Percentiles rank a stretch among this genome's conserved stretches.
Conservation (phyloP, 1,140 invertebrate species). For the Aphelenchoides besseyi region DNA sequence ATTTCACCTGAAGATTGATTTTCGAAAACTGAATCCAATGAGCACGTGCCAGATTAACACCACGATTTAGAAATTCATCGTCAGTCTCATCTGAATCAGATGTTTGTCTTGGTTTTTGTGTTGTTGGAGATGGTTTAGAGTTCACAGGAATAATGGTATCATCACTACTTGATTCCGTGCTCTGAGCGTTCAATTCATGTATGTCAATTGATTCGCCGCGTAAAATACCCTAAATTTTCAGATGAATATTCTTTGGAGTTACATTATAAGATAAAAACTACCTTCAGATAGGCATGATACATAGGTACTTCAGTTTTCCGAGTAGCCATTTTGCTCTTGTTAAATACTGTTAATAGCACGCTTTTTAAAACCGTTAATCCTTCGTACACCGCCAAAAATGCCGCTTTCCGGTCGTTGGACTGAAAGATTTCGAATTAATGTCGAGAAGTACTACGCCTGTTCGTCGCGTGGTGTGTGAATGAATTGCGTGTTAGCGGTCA, state of each 20-base stretch:
- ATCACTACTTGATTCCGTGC: background rate
- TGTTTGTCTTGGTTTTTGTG: background rate
- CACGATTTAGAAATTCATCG: background rate
- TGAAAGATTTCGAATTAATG: too few species aligned
- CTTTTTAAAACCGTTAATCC: too few species aligned
- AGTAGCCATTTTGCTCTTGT: too few species aligned
- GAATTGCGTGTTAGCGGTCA: too few species aligned
- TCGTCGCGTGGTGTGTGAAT: too few species aligned
- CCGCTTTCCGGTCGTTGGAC: too few species aligned
- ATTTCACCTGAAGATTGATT: conserved; percentile 51
- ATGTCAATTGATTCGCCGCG: conserved; percentile 11
- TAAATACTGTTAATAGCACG: too few species aligned
- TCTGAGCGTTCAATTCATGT: conserved; percentile 2
- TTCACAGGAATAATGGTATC: background rate
- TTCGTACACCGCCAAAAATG: too few species aligned
- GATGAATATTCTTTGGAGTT: background rate
- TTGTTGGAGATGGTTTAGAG: background rate
- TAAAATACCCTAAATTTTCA: background rate
- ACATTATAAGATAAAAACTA: too few species aligned
- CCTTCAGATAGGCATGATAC: background rate
- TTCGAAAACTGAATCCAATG: conserved; percentile 61
- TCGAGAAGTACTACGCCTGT: too few species aligned
- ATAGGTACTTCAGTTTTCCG: background rate
- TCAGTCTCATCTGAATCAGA: background rate
- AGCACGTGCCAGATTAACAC: conserved; percentile 40